Base-by-base conservation (phyloP, 2,113 vertebrate species). In the Sceloporus tristichus region DNA sequence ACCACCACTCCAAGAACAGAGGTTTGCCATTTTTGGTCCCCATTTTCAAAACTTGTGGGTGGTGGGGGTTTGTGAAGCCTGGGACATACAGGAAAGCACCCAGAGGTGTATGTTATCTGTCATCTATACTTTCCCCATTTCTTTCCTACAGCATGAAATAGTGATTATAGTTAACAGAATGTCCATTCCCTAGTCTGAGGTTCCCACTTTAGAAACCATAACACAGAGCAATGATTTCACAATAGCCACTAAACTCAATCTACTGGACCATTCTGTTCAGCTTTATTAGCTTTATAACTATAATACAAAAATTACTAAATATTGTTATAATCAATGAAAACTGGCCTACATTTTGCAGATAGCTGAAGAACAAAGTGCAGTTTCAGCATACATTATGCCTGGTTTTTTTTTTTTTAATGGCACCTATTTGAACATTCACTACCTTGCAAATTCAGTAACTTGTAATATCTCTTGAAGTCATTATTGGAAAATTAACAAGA, bases 291-390 rank as follows among this genome's bases (percentile, higher is more conserved):
- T 79, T 84, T 65, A 27, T 66, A 53, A 38, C 34, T 54, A 59
- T 71, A 68, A 40, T n/a, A 74, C 27, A 38, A 21, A 18, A 80
- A 75, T 56, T 82, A 42, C 19, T 79, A 29, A 42, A 48, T 59
- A 27, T 16, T 38, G 73, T 19, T 2, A 48, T 7, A 25, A 34
- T 66, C 21, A 77, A 85, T 88, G 68, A 87, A 81, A 85, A 48
- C 14, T 74, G 34, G n/a, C n/a, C 10, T 66, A 68, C 13, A 16
- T 9, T 87, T 76, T 40, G 82, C 56, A 54, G 83, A 75, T 68
- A 90, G 66, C 66, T 27, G 84, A 85, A 10, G 59, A 56, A 87
- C 23, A n/a, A 81, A 90, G 71, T 82, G 27, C 38, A 85, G 76
- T 18, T 19, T 56, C 7, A 25, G 38, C 54, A 9, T 77, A n/a